These are phyloP conservation scores for Luffia ferchaultella DNA, from an alignment of 2,888 invertebrate genomes.

Conservation along the genomic window DNA sequence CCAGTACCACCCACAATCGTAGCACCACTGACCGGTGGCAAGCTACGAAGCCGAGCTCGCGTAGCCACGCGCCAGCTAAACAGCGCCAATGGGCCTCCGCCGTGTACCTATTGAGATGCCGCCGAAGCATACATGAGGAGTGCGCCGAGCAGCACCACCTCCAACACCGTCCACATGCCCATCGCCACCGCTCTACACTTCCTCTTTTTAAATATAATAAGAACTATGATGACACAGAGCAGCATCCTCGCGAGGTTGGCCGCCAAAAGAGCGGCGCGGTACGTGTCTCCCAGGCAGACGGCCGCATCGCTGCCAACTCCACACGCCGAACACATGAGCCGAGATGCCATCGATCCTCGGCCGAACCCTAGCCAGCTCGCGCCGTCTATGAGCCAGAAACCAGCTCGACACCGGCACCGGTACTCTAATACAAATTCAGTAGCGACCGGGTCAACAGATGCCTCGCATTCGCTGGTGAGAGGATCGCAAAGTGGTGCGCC, in stretches of 20 bases:
- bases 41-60: conserved; percentile 92
- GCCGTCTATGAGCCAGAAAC: conserved; percentile 32
- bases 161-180: conserved; percentile 91
- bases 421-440: background rate
- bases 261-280: conserved; percentile 76
- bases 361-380: conserved; percentile 29
- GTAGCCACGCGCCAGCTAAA: conserved; percentile 87
- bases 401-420: conserved; percentile 40
- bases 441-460: conserved; percentile 12
- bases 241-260: conserved; percentile 81
- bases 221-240: conserved; percentile 74
- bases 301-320: conserved; percentile 69
- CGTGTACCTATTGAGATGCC: conserved; percentile 82
- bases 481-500: conserved; percentile 50
- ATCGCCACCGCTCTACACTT: conserved; percentile 88
- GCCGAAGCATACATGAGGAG: conserved; percentile 85
- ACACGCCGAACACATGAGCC: conserved; percentile 57
- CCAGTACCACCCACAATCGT: conserved; percentile 89
- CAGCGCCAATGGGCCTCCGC: conserved; percentile 69
- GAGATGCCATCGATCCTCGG: conserved; percentile 17
- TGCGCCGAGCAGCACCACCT: conserved; percentile 85
- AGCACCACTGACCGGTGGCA: conserved; percentile 93
- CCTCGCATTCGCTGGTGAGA: conserved; percentile 45
- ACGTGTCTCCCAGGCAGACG: conserved; percentile 62
- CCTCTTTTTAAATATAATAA: conserved; percentile 81